Conservation (phyloP, 2,113 vertebrate species). For the Mus spicilegus region DNA sequence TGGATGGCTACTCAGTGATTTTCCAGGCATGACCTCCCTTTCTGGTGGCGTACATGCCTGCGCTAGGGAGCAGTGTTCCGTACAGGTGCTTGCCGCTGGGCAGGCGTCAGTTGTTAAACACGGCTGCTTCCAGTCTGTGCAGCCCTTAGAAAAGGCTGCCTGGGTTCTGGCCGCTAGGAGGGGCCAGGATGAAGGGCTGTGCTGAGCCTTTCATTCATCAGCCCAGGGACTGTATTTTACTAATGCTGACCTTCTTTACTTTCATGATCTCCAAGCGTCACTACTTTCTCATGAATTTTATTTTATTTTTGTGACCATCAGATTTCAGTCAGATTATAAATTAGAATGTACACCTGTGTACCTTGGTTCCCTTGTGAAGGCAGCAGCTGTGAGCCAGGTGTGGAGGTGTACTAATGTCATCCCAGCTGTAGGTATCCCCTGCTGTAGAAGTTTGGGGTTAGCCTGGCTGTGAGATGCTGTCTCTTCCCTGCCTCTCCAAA, state of each 20-base stretch:
- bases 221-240: background rate
- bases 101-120: constrained; percentile 2
- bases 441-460: background rate
- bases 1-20: constrained; percentile 66
- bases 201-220: constrained; percentile 16
- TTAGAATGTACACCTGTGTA: background rate
- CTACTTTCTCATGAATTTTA: background rate
- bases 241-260: background rate
- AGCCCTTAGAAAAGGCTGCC: constrained; percentile 22
- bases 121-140: constrained; percentile 13
- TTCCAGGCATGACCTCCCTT: constrained; percentile 71
- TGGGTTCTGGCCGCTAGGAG: constrained; percentile 19
- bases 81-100: background rate
- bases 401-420: too few species aligned
- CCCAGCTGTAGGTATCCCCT: background rate
- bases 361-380: constrained; percentile 48
- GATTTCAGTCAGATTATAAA: constrained; percentile 38
- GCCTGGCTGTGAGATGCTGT: background rate
- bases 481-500: background rate
- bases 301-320: constrained; percentile 36
- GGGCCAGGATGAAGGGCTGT: constrained; percentile 24
- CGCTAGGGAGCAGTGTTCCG: background rate
- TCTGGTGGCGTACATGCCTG: constrained; percentile 16
- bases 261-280: background rate
- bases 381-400: background rate